These are phyloP conservation scores for Drosophila simulans DNA, from an alignment of 1,140 invertebrate species.

Conservation along the genomic window DNA sequence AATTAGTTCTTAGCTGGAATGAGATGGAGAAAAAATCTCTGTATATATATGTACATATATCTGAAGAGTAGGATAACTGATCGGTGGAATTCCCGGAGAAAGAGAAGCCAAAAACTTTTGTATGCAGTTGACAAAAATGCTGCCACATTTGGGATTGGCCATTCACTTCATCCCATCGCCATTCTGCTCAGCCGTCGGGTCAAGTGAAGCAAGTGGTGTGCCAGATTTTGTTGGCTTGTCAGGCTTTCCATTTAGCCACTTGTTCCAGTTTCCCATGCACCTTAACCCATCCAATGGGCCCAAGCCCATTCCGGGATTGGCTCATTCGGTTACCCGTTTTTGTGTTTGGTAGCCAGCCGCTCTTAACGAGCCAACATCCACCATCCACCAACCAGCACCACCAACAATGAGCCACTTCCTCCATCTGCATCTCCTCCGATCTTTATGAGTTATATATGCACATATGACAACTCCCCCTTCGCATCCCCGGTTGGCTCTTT, in stretches of 20 bases:
- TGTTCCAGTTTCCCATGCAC: slow-evolving; percentile 83
- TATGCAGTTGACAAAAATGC: slow-evolving; percentile 61
- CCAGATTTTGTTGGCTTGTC: slow-evolving; percentile 71
- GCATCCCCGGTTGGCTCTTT: slow-evolving; percentile 2
- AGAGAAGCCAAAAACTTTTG: slow-evolving; percentile 34
- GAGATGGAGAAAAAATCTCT: neutral
- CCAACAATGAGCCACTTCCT: slow-evolving; percentile 30
- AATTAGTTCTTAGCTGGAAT: slow-evolving; percentile 57
- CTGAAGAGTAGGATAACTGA: neutral
- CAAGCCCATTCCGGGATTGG: slow-evolving; percentile 73
- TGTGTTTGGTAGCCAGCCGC: slow-evolving; percentile 26
- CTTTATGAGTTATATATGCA: slow-evolving; percentile 78
- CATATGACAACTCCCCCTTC: slow-evolving; percentile 56
- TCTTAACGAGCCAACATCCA: slow-evolving; percentile 40
- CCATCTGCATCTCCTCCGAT: slow-evolving; percentile 9
- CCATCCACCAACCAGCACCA: neutral
- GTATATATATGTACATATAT: neutral
- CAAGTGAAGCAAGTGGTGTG: slow-evolving; percentile 80
- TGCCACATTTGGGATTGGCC: slow-evolving; percentile 60
- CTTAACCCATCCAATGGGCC: slow-evolving; percentile 65
- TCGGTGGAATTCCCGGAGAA: slow-evolving; percentile 8
- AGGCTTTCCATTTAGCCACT: slow-evolving; percentile 79
- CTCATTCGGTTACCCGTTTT: slow-evolving; percentile 24
- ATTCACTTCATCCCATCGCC: slow-evolving; percentile 56
- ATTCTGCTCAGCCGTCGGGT: slow-evolving; percentile 43